Conservation (phyloP, 2,888 invertebrate species). For the Dryocosmus kuriphilus region DNA sequence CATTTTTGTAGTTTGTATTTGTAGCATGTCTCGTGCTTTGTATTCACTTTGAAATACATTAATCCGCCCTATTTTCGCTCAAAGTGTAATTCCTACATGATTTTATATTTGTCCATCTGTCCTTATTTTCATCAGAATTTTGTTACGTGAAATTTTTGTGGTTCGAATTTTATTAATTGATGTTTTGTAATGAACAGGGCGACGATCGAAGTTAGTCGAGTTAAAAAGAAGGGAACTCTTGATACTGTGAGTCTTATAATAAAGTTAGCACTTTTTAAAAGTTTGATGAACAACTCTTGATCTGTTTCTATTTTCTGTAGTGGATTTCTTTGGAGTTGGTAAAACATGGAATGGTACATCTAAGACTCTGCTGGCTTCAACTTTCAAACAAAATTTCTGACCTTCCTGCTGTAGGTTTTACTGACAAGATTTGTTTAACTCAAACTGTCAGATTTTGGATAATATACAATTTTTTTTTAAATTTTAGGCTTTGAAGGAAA, state of each 20-base stretch:
- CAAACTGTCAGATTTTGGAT: too few species aligned
- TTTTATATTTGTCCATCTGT: neutral
- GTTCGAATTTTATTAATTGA: constrained; percentile 14
- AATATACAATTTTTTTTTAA: neutral
- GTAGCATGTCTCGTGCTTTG: constrained; percentile 3
- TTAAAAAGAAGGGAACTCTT: constrained; percentile 84
- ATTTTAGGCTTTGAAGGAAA: constrained; percentile 85
- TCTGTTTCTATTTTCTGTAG: constrained; percentile 78
- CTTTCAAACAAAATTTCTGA: constrained; percentile 86
- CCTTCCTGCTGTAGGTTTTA: constrained; percentile 84
- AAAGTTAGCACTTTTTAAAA: neutral
- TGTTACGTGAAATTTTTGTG: neutral
- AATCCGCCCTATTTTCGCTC: neutral
- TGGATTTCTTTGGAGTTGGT: constrained; percentile 97
- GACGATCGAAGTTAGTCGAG: constrained; percentile 84
- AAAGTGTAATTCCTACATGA: constrained; percentile 36
- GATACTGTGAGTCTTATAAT: constrained; percentile 82
- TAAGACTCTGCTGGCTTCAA: constrained; percentile 93
- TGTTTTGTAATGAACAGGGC: constrained; percentile 79
- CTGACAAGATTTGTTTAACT: neutral
- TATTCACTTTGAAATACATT: neutral
- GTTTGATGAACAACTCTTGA: constrained; percentile 54
- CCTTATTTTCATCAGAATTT: constrained; percentile 36
- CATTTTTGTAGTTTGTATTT: neutral
- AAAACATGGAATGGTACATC: constrained; percentile 95